Evolutionary conservation across 1,140 invertebrate genomes (phyloP).

Genomic region (Episyrphus balteatus): DNA sequence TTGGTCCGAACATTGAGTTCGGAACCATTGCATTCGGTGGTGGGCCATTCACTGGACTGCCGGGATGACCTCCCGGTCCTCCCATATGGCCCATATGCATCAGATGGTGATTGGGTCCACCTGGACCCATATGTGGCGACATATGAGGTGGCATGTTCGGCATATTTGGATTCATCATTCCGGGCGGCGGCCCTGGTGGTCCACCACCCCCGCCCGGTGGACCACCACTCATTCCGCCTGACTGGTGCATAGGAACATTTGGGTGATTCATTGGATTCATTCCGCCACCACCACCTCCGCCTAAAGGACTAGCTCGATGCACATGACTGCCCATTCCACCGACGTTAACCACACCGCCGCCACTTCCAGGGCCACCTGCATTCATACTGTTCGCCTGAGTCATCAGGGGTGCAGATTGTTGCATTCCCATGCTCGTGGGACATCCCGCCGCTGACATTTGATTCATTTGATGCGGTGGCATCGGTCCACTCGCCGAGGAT

Average conservation of each 20-base stretch:
- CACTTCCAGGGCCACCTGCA: not conserved
- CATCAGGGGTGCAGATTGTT: conserved; percentile 19
- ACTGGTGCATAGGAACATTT: conserved; percentile 34
- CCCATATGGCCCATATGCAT: conserved; percentile 12
- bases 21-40: conserved; percentile 17
- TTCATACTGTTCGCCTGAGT: conserved; percentile 1
- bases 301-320: conserved; percentile 7
- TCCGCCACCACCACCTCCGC: conserved; percentile 9
- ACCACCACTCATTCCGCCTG: conserved; percentile 24
- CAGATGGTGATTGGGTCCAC: conserved; percentile 10
- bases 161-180: conserved; percentile 19
- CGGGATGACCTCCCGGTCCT: conserved; percentile 15
- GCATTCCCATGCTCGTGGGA: conserved; percentile 13
- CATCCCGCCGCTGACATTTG: conserved; percentile 9
- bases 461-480: conserved; percentile 10
- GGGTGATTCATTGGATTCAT: conserved; percentile 11
- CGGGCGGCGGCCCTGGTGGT: conserved; percentile 23
- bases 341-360: conserved; percentile 13
- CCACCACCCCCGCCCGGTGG: conserved; percentile 22
- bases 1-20: conserved; percentile 38
- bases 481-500: conserved; percentile 12
- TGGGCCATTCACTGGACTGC: conserved; percentile 40
- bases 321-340: conserved; percentile 6
- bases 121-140: conserved; percentile 22
- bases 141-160: conserved; percentile 21